phyloP scores from a whole-genome alignment of 2,797 vertebrate genomes.

The Pangasius macronema region DNA sequence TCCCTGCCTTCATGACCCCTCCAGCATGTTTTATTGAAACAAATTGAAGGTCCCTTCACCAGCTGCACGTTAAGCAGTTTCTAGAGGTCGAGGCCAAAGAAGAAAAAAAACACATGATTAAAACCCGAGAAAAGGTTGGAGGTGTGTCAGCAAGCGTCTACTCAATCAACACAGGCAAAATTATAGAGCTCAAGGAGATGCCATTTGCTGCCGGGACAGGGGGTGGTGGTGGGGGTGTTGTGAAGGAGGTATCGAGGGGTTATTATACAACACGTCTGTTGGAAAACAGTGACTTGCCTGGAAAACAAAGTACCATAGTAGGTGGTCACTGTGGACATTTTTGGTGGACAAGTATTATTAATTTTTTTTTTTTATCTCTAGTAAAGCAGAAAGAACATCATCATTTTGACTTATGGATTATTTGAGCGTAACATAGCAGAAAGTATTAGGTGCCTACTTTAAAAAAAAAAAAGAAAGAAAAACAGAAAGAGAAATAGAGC shows the following conservation, averaged over 20 bases:
- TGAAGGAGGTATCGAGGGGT: neutral
- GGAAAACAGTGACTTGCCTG: slow-evolving; percentile 4
- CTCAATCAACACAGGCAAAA: slow-evolving; percentile 74
- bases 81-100: slow-evolving; percentile 41
- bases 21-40: slow-evolving; percentile 68
- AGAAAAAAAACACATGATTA: slow-evolving; percentile 67
- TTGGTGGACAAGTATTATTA: neutral
- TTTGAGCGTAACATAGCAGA: slow-evolving; percentile 21
- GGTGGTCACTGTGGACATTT: neutral
- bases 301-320: neutral
- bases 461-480: neutral
- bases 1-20: slow-evolving; percentile 33
- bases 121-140: slow-evolving; percentile 68
- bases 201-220: slow-evolving; percentile 47
- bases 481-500: slow-evolving; percentile 2
- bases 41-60: slow-evolving; percentile 64
- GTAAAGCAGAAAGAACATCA: slow-evolving; percentile 4
- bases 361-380: neutral
- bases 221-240: slow-evolving; percentile 31
- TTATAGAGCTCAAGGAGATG: slow-evolving; percentile 64
- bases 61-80: slow-evolving; percentile 68
- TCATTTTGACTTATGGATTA: slow-evolving; percentile 16
- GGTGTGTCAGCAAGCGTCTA: slow-evolving; percentile 68
- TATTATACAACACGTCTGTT: slow-evolving; percentile 34
- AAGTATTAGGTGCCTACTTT: neutral